These are phyloP conservation scores for Hyppa rectilinea DNA, from an alignment of 2,888 invertebrate species.

Conservation along the genomic window DNA sequence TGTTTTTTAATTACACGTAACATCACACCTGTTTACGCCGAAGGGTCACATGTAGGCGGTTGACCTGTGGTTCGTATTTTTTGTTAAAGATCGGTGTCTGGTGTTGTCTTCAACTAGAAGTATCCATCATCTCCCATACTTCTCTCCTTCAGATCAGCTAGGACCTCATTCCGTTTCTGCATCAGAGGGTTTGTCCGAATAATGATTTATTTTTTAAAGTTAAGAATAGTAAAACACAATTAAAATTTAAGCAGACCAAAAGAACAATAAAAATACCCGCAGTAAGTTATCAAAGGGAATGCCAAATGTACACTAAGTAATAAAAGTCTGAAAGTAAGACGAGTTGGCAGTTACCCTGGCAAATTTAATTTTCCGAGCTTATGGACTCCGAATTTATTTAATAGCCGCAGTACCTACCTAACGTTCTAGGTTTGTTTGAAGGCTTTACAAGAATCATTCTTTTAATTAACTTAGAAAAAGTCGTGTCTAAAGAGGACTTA, in stretches of 20 bases:
- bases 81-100: no score
- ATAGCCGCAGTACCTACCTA: slow-evolving; percentile 13
- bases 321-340: slow-evolving; percentile 24
- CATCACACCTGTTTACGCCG: background rate
- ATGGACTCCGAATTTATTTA: slow-evolving; percentile 46
- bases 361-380: slow-evolving; percentile 49
- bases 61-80: background rate
- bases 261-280: background rate
- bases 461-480: slow-evolving; percentile 5
- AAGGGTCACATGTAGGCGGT: background rate
- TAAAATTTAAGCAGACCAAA: slow-evolving; percentile 2
- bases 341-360: slow-evolving; percentile 22
- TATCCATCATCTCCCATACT: no score
- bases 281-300: slow-evolving; percentile 4
- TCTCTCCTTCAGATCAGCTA: no score
- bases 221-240: background rate
- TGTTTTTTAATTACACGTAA: background rate
- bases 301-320: slow-evolving; percentile 28
- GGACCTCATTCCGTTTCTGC: no score
- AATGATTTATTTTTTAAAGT: background rate
- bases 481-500: no score
- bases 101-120: no score
- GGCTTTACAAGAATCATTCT: slow-evolving; percentile 19
- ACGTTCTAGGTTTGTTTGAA: slow-evolving; percentile 2
- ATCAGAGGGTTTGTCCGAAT: no score